These are phyloP conservation scores for Murina feae DNA, from an alignment of 2,113 vertebrate genomes.

Conservation along the genomic window DNA sequence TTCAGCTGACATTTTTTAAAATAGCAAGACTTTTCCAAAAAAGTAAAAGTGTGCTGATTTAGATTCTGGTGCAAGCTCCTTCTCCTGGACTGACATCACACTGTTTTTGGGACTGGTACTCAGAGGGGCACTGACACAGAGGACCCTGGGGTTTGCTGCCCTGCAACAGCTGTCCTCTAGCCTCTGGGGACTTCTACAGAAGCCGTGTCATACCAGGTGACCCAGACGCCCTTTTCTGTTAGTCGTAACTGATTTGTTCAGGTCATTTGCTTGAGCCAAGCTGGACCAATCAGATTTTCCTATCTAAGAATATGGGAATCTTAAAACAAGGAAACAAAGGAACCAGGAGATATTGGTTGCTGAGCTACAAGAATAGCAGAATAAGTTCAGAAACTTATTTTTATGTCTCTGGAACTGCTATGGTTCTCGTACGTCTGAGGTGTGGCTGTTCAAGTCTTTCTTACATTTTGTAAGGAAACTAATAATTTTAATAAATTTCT, in stretches of 20 bases:
- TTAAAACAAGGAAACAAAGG: slow-evolving; percentile 4
- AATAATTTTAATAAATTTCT: not conserved
- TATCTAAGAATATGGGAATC: not conserved
- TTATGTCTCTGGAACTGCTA: not conserved
- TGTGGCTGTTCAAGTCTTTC: not conserved
- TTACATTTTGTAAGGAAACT: slow-evolving; percentile 20
- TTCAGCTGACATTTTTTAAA: not conserved
- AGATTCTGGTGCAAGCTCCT: not conserved
- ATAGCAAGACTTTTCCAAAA: not conserved
- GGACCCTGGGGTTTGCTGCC: not conserved
- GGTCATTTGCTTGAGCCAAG: not conserved
- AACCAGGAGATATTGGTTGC: not conserved
- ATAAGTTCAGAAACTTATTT: not conserved
- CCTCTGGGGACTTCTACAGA: not conserved
- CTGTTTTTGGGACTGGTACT: not conserved
- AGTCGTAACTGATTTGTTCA: not conserved
- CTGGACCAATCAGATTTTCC: not conserved
- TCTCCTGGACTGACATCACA: not conserved
- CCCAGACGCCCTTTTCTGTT: not conserved
- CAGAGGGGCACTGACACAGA: not conserved
- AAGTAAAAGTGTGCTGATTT: not conserved
- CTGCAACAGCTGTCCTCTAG: not conserved
- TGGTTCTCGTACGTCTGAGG: not conserved
- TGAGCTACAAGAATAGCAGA: not conserved
- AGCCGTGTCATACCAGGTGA: not conserved